A percentile compares a stretch with the other conserved stretches of the same genome.
These are phyloP conservation scores for Lethrus apterus DNA, from an alignment of 1,140 invertebrate genomes.

Conservation along the genomic window DNA sequence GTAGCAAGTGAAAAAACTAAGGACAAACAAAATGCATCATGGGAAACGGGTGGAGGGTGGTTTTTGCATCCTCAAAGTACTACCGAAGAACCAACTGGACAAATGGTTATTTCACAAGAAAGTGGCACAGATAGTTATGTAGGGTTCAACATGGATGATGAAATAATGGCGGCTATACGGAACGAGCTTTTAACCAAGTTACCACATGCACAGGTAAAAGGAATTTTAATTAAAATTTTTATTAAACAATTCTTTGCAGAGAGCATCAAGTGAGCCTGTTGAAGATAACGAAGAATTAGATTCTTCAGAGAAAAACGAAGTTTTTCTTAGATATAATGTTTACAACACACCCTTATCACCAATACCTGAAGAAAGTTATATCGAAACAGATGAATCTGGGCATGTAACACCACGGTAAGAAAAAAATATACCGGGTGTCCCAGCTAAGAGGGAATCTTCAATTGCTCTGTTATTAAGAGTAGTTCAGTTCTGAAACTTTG, in stretches of 20 bases:
- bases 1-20: not conserved
- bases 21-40: not conserved
- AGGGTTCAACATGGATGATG: constrained; percentile 57
- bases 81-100: constrained; percentile 27
- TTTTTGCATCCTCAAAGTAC: constrained; percentile 42
- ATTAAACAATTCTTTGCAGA: too few species aligned
- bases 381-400: constrained; percentile 31
- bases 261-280: constrained; percentile 12
- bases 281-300: constrained; percentile 34
- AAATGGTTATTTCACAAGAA: constrained; percentile 29
- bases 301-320: constrained; percentile 37
- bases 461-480: too few species aligned
- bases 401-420: constrained; percentile 18
- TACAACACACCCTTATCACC: constrained; percentile 53
- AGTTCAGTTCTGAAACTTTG: not conserved
- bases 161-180: constrained; percentile 59
- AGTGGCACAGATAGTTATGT: constrained; percentile 45
- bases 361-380: constrained; percentile 54
- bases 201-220: constrained; percentile 59
- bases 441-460: too few species aligned
- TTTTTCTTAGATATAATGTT: constrained; percentile 47
- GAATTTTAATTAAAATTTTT: too few species aligned
- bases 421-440: too few species aligned
- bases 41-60: constrained; percentile 39
- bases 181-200: constrained; percentile 64